These are phyloP conservation scores for Aphelocoma californica DNA, from an alignment of 2,797 vertebrate genomes.

Conservation along the genomic window DNA sequence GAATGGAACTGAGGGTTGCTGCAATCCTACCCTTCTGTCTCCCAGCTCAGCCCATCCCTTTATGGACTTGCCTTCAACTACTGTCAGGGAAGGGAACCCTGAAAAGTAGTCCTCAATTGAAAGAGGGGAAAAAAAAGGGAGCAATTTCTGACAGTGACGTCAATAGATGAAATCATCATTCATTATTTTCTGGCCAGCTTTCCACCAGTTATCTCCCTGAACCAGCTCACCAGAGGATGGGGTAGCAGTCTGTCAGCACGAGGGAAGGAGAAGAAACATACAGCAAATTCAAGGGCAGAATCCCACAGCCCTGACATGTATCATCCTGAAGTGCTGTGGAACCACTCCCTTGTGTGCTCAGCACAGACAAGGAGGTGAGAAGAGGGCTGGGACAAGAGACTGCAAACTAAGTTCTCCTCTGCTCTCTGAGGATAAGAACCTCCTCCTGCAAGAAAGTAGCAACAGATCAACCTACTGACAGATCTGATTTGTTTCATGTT, in stretches of 20 bases:
- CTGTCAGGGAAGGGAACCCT: not conserved
- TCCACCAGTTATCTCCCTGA: not conserved
- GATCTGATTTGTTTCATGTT: not conserved
- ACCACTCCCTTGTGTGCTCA: not conserved
- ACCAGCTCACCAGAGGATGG: not conserved
- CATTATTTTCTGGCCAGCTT: not conserved
- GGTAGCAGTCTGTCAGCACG: not conserved
- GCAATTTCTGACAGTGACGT: not conserved
- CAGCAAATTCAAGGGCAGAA: not conserved
- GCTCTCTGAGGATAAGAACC: not conserved
- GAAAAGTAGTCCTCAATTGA: not conserved
- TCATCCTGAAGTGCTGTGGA: not conserved
- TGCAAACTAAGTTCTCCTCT: not conserved
- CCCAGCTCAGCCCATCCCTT: not conserved
- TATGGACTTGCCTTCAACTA: not conserved
- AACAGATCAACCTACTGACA: not conserved
- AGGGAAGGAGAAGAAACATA: not conserved
- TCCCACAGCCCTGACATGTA: not conserved
- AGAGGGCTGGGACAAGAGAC: not conserved
- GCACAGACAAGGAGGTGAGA: not conserved
- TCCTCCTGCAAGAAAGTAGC: not conserved
- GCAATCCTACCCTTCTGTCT: not conserved
- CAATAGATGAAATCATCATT: not conserved
- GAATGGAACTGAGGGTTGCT: not conserved
- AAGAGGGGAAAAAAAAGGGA: not conserved